Evolutionary conservation across 2,888 invertebrate species (phyloP), one percentile per base, ranked within the genome.

Genomic region (Pristionchus exspectatus): DNA sequence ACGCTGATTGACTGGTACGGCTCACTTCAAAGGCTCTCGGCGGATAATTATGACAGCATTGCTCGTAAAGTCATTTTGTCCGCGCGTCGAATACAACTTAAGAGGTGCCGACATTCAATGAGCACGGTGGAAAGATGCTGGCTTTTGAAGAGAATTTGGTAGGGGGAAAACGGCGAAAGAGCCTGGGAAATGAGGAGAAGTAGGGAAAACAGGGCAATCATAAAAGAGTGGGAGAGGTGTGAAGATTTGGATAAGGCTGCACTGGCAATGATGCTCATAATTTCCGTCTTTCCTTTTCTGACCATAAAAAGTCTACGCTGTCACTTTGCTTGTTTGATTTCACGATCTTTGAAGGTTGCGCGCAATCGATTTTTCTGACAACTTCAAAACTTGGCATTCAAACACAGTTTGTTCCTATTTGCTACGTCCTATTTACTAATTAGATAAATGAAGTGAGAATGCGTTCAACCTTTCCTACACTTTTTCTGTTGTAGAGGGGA

Each of bases 181-280:
- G 77, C n/a, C 38, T 9, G 77, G 21, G 18, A 81, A 81, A 50
- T 50, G 50, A n/a, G 16, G 77, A 81, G 77, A 81, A 14, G n/a
- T 3, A 30, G 77, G 50, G n/a, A 81, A 38, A 21, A 4, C 30
- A 69, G 24, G 50, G 50, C 3, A n/a, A 44, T 81, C 77, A 81
- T 81, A 81, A 81, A 81, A 59, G 54, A 59, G 59, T 21, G 38
- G 54, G 59, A 59, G 59, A 74, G 77, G 77, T 81, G 77, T 81
- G 77, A 81, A 81, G 44, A 81, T 81, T 81, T 81, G 77, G 77
- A 81, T 81, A 50, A 81, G 77, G 59, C 18, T 56, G 56, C 59
- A 59, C 21, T 59, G 21, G 7, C n/a, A 81, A 38, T 81, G 27
- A 66, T 66, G 24, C 50, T 18, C 72, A n/a, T 69, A 74, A 74